Percentiles rank a stretch among this genome's conserved stretches.
Conservation (phyloP, 2,797 vertebrate species). For the Saxicola maurus region DNA sequence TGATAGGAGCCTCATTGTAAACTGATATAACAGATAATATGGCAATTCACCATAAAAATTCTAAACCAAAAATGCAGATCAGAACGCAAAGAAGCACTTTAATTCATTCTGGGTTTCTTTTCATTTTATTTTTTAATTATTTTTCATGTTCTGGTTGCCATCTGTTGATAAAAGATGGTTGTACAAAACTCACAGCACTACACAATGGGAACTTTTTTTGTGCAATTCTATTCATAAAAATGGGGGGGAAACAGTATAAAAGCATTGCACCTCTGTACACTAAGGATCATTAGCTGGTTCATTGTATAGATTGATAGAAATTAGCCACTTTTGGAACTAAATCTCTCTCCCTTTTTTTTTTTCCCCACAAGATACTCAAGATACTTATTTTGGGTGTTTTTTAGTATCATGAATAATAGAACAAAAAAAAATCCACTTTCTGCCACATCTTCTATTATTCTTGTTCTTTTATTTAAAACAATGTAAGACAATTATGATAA, state of each 20-base stretch:
- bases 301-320: slow-evolving; percentile 69
- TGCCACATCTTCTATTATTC: slow-evolving; percentile 68
- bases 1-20: slow-evolving; percentile 84
- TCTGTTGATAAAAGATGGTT: slow-evolving; percentile 79
- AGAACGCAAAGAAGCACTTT: slow-evolving; percentile 80
- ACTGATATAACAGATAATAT: slow-evolving; percentile 85
- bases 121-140: slow-evolving; percentile 83
- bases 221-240: slow-evolving; percentile 71
- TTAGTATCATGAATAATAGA: slow-evolving; percentile 69
- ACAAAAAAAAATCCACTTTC: slow-evolving; percentile 59
- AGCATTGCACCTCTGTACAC: slow-evolving; percentile 54
- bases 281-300: slow-evolving; percentile 67
- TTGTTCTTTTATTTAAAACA: slow-evolving; percentile 74
- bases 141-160: slow-evolving; percentile 79
- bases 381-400: slow-evolving; percentile 71
- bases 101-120: slow-evolving; percentile 81
- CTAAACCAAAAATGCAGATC: slow-evolving; percentile 80
- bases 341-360: not conserved
- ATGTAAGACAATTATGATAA: slow-evolving; percentile 71
- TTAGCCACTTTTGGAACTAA: slow-evolving; percentile 65
- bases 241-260: slow-evolving; percentile 37
- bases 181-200: slow-evolving; percentile 71
- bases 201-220: slow-evolving; percentile 73
- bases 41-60: slow-evolving; percentile 84
- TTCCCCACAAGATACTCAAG: slow-evolving; percentile 46